Conservation (phyloP, 2,888 invertebrate genomes). For the Diaprepes abbreviatus region DNA sequence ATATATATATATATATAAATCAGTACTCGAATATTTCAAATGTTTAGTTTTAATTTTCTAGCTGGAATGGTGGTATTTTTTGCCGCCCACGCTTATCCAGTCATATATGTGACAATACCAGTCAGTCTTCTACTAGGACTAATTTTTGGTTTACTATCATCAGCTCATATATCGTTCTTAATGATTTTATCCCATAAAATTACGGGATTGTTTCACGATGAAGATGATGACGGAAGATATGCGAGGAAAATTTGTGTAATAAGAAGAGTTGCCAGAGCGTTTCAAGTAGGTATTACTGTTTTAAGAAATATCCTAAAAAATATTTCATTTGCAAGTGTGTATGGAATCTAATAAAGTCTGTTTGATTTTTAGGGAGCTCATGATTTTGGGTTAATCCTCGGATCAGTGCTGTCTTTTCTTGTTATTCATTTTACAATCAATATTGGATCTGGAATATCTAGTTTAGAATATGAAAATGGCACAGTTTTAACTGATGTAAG, state of each 20-base stretch:
- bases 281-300: conserved; percentile 63
- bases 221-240: conserved; percentile 64
- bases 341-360: no score
- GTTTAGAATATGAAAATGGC: conserved; percentile 47
- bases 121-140: conserved; percentile 72
- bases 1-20: no score
- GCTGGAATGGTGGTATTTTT: conserved; percentile 71
- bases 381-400: conserved; percentile 72
- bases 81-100: conserved; percentile 69
- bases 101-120: conserved; percentile 74
- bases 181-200: conserved; percentile 68
- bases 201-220: conserved; percentile 66
- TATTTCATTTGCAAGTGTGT: no score
- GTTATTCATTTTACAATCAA: conserved; percentile 61
- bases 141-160: conserved; percentile 67
- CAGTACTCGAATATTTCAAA: no score
- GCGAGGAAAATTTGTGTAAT: conserved; percentile 64
- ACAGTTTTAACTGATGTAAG: conserved; percentile 53
- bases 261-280: conserved; percentile 70
- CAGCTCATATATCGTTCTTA: conserved; percentile 64
- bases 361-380: conserved; percentile 69
- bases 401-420: conserved; percentile 70
- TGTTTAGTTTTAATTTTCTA: no score
- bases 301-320: no score
- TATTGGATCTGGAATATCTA: conserved; percentile 20